Conservation (phyloP, 2,113 vertebrate genomes). For the Butorides virescens region DNA sequence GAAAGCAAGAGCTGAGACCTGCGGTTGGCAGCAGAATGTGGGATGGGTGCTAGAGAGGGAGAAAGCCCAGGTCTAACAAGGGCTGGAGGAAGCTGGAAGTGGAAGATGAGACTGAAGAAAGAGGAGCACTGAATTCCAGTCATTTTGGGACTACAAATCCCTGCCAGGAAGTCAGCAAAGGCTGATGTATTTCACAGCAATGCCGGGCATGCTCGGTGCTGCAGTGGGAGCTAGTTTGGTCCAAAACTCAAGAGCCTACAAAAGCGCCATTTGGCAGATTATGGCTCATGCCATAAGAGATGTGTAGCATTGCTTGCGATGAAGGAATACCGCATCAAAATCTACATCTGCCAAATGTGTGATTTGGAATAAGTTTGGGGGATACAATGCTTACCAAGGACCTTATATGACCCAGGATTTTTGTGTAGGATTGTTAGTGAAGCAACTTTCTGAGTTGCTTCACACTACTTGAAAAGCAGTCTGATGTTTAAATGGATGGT, state of each 20-base stretch:
- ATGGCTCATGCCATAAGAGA: fast-evolving
- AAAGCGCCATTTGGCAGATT: neutral
- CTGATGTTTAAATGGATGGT: neutral
- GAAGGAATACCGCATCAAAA: neutral
- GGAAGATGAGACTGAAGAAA: neutral
- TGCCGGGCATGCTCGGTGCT: fast-evolving
- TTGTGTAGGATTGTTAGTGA: neutral
- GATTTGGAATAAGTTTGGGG: neutral
- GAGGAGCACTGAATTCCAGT: neutral
- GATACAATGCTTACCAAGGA: neutral
- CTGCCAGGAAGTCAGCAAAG: neutral
- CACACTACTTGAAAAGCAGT: neutral
- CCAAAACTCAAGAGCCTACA: neutral
- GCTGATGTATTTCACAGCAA: neutral
- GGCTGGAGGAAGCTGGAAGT: neutral
- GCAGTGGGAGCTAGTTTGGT: neutral
- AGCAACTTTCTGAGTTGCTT: neutral
- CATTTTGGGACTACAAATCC: neutral
- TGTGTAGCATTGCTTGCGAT: neutral
- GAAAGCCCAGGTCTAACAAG: neutral
- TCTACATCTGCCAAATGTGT: neutral
- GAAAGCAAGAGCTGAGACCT: neutral
- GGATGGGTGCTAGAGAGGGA: neutral
- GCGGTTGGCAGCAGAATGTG: neutral
- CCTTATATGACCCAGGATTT: neutral